Evolutionary conservation across 2,888 invertebrate genomes (phyloP), one percentile per base, ranked within the genome.

Genomic region (Sphaerophoria rueppellii): DNA sequence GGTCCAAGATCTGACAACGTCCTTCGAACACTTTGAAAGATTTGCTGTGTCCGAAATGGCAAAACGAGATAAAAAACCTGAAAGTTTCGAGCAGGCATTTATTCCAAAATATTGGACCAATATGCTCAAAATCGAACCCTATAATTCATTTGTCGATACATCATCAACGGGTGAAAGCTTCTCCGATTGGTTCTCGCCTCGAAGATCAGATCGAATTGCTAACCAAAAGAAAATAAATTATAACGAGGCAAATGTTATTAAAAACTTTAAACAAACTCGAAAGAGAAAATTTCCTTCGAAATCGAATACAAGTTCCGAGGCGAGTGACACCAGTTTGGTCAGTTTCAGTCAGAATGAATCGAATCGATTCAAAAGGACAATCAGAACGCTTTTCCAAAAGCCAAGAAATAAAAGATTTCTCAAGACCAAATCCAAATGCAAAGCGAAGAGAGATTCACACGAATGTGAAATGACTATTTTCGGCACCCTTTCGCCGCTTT

Each of bases 11-110:
- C 7, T 65, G 0, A 35, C 32, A 12, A 65, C 65, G 1, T 46
- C 65, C 6, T 50, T 65, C 32, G 65, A 37, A 35, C 14, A 37
- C 35, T 65, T 65, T 43, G 65, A 65, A 50, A 34, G 50, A 37
- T 65, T 65, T 50, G 65, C 16, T 6, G 3, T 35, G 0, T 50
- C 65, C 0, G 35, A 65, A 65, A 50, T 65, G 50, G 35, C 48
- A 12, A 65, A 65, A 50, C 48, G 48, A 63, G 14, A 32, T 11
- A 24, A 14, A 48, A 14, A 14, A 4, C 0, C 9, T 5, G 5
- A 48, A 14, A 0, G 9, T 6, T 7, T 24, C 0, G 43, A 43
- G 11, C 9, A 6, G 4, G 6, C 48, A 24, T 50, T 65, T 16
- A 12, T 11, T 16, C 65, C 65, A 1, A 65, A 35, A n/a, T 65